These are phyloP conservation scores for Phytoseiulus persimilis DNA, from an alignment of 2,888 invertebrate genomes.

Conservation along the genomic window DNA sequence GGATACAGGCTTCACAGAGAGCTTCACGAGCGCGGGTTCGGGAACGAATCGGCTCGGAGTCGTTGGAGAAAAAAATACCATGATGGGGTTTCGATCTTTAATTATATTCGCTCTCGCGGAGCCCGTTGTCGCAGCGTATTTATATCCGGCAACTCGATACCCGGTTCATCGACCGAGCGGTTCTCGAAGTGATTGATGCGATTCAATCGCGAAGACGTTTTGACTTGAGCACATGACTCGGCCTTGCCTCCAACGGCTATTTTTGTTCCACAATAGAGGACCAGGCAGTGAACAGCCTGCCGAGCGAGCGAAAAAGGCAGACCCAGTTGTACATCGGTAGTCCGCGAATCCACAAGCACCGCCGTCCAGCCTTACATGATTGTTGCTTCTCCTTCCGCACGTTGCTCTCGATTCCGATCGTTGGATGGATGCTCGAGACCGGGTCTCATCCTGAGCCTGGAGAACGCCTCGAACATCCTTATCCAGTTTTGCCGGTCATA, in stretches of 20 bases:
- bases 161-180: neutral
- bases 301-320: neutral
- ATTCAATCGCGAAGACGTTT: neutral
- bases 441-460: no score
- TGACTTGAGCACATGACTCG: neutral
- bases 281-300: neutral
- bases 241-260: neutral
- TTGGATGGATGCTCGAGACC: no score
- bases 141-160: neutral
- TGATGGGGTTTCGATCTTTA: neutral
- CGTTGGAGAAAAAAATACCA: neutral
- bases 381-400: neutral
- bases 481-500: no score
- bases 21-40: neutral
- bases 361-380: neutral
- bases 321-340: neutral
- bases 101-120: neutral
- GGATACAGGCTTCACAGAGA: neutral
- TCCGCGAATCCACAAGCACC: neutral
- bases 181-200: neutral
- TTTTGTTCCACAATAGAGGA: neutral
- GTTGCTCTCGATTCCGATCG: neutral
- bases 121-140: neutral
- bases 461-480: no score
- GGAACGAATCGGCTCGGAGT: neutral